Percentiles rank a stretch among this genome's conserved stretches.
phyloP scores from a whole-genome alignment of 2,113 vertebrate genomes.

The Chlorocebus sabaeus region DNA sequence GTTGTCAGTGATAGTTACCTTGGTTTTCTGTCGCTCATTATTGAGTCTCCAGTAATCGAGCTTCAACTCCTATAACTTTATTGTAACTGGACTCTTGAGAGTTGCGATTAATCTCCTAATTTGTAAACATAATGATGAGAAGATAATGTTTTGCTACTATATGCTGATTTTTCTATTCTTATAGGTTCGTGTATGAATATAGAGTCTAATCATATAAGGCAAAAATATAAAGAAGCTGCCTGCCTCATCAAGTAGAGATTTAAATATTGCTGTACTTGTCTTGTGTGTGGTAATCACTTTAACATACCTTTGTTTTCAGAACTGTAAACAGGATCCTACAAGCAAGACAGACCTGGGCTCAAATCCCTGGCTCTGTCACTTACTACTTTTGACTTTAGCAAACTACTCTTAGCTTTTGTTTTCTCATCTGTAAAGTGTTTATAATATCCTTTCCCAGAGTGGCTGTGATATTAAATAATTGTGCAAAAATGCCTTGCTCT shows the following conservation, averaged over 20 bases:
- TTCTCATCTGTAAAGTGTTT: neutral
- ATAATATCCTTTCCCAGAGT: neutral
- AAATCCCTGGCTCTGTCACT: neutral
- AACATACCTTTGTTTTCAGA: neutral
- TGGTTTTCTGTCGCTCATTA: neutral
- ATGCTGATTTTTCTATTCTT: neutral
- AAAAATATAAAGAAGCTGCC: neutral
- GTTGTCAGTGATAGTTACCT: neutral
- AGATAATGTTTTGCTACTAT: neutral
- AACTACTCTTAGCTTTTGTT: neutral
- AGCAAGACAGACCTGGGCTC: neutral
- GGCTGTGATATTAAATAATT: neutral
- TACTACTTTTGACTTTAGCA: neutral
- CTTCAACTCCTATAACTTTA: neutral
- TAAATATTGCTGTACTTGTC: neutral
- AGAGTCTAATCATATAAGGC: neutral
- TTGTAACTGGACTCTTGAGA: neutral
- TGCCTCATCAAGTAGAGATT: neutral
- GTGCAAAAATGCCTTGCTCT: neutral
- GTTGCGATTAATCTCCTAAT: neutral
- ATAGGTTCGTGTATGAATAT: neutral
- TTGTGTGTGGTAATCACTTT: neutral
- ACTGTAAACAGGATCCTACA: neutral
- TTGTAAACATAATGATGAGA: neutral
- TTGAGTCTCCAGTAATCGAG: neutral